Conservation (phyloP, 2,888 invertebrate genomes). For the Nasonovia ribisnigri region DNA sequence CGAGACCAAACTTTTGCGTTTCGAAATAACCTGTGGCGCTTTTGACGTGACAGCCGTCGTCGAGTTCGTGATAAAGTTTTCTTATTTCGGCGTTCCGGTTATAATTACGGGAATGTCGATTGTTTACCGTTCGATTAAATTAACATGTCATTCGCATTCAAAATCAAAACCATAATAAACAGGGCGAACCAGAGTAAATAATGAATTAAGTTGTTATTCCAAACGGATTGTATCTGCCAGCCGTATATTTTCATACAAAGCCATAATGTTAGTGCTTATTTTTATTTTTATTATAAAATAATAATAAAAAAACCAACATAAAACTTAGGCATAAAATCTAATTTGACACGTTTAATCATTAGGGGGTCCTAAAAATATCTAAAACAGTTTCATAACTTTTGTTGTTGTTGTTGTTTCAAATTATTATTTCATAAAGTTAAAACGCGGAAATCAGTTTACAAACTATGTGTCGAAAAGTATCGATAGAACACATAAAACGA, state of each 20-base stretch:
- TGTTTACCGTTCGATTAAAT: slow-evolving; percentile 45
- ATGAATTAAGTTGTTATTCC: not conserved
- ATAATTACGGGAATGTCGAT: not conserved
- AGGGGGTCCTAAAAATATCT: not conserved
- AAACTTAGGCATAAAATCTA: not conserved
- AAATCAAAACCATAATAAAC: not conserved
- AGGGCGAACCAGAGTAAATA: not conserved
- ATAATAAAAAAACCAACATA: not conserved
- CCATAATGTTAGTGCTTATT: not conserved
- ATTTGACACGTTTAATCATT: not conserved
- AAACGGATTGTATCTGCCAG: not conserved
- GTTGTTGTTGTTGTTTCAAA: not conserved
- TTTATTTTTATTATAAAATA: not conserved
- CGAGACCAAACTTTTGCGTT: slow-evolving; percentile 34
- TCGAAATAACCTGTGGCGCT: slow-evolving; percentile 59
- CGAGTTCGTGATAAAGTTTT: slow-evolving; percentile 46
- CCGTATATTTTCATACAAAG: not conserved
- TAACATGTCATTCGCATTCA: slow-evolving; percentile 29
- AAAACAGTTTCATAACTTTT: not conserved
- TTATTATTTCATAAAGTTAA: slow-evolving; percentile 25
- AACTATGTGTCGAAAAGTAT: slow-evolving; percentile 30
- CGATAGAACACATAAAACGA: slow-evolving; percentile 7
- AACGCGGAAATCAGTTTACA: slow-evolving; percentile 28
- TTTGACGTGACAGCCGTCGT: slow-evolving; percentile 47
- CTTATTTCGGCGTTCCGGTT: slow-evolving; percentile 27